Conservation (phyloP, 2,888 invertebrate genomes). For the Orchesellides sinensis region DNA sequence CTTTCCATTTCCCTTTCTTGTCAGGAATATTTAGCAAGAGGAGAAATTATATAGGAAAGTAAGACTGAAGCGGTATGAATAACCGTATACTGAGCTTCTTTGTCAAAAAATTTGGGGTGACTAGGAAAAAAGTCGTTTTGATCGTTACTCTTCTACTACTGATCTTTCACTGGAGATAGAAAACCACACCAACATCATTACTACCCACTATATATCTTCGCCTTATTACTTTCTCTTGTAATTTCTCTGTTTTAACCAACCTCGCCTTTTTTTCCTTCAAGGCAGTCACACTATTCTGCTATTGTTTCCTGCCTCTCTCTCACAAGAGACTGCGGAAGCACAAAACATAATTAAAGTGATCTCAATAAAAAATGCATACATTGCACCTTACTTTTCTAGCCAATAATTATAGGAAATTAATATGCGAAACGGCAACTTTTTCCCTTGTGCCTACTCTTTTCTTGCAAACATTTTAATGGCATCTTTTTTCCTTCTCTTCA, state of each 20-base stretch:
- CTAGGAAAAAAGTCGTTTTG: conserved; percentile 33
- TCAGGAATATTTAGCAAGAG: conserved; percentile 1
- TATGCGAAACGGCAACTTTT: conserved; percentile 75
- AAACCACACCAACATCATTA: conserved; percentile 55
- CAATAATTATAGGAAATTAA: conserved; percentile 76
- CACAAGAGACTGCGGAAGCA: conserved; percentile 14
- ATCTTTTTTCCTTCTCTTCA: conserved; percentile 32
- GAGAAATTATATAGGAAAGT: not conserved
- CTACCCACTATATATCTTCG: conserved; percentile 28
- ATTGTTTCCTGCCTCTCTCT: conserved; percentile 1
- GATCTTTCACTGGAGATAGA: conserved; percentile 33
- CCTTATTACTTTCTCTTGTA: conserved; percentile 30
- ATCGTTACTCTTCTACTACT: conserved; percentile 27
- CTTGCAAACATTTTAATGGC: conserved; percentile 38
- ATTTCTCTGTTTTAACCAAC: conserved; percentile 8
- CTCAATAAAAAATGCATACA: conserved; percentile 76
- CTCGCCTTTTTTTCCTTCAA: conserved; percentile 17
- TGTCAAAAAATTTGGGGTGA: conserved; percentile 38
- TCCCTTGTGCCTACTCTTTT: conserved; percentile 54
- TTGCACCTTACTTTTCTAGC: conserved; percentile 75
- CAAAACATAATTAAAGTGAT: conserved; percentile 74
- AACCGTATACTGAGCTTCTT: no score
- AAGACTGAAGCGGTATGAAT: conserved; percentile 16
- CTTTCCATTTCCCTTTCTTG: conserved; percentile 24
- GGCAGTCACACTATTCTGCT: conserved; percentile 3